phyloP scores from a whole-genome alignment of 2,113 vertebrate genomes.

The Oryctolagus cuniculus region DNA sequence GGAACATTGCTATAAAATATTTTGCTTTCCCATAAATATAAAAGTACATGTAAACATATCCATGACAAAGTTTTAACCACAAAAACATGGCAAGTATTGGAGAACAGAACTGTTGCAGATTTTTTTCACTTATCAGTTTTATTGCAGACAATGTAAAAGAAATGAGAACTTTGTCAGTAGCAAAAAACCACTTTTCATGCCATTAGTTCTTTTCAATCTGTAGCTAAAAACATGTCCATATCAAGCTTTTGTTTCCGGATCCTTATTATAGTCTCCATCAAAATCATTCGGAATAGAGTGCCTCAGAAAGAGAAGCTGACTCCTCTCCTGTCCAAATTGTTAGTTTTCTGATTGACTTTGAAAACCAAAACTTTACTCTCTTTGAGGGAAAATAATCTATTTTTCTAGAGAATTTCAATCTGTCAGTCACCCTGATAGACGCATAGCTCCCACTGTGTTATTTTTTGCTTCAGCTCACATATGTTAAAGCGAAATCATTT shows the following conservation, averaged over 20 bases:
- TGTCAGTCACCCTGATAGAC: conserved; percentile 87
- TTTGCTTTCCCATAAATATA: neutral
- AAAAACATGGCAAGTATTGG: neutral
- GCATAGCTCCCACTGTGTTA: conserved; percentile 84
- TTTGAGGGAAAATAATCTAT: conserved; percentile 86
- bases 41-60: neutral
- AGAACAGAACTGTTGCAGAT: conserved; percentile 10
- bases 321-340: conserved; percentile 83
- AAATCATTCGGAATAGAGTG: conserved; percentile 77
- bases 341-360: conserved; percentile 84
- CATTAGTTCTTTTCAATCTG: conserved; percentile 72
- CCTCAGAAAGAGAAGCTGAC: conserved; percentile 77
- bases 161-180: conserved; percentile 67
- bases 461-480: conserved; percentile 88
- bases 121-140: conserved; percentile 65
- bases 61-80: conserved; percentile 20
- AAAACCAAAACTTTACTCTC: conserved; percentile 87
- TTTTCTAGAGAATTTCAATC: conserved; percentile 83
- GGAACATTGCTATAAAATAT: neutral
- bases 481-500: conserved; percentile 87
- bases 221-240: conserved; percentile 80
- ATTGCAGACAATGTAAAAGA: conserved; percentile 69
- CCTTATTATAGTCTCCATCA: conserved; percentile 79
- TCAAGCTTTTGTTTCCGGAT: conserved; percentile 75
- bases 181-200: conserved; percentile 13